Base-by-base conservation (phyloP, 2,797 vertebrate genomes). In the Spinus pinus region DNA sequence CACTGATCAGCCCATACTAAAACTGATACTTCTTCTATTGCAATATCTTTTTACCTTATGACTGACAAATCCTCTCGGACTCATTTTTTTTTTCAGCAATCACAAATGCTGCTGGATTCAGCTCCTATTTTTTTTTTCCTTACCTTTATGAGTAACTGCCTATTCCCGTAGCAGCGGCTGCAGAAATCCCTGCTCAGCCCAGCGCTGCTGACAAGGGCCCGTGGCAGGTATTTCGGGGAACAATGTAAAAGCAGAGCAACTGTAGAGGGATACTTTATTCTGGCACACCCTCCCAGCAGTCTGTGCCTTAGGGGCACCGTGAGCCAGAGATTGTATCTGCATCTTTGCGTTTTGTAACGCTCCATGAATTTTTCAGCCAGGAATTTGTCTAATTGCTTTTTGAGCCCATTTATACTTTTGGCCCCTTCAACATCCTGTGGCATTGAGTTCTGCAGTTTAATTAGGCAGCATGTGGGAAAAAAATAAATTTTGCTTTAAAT, bases 341-440 rank as follows among this genome's bases (percentile, higher is more conserved):
- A 96, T 93, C 95, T 95, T 94, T 93, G 88, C 46, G 4, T 95
- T 96, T 95, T 96, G 93, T 91, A 96, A 96, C 73, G 95, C 94
- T 96, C 91, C 4, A 96, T 95, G 90, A 95, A 95, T 96, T 96
- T 96, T 96, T 96, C 91, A 95, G 94, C 88, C 94, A 96, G 95
- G 95, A 96, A 96, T 96, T 95, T 91, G 25, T 96, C 91, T 96
- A 96, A 96, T 93, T 93, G 86, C 77, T 91, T 96, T 96, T 65
- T 90, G 87, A 96, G 80, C 88, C 90, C 95, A 93, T 94, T 93
- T 96, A 71, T 94, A 62, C 66, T 93, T 89, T 93, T 84, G 93
- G 91, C 82, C 91, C 89, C 93, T 93, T 51, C 80, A 95, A 90
- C 90, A 94, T 95, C 96, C 94, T 96, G 90, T 96, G 94, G 91